Percentiles rank a stretch among this genome's conserved stretches.
Conservation (phyloP, 2,888 invertebrate genomes). For the Papilio demoleus region DNA sequence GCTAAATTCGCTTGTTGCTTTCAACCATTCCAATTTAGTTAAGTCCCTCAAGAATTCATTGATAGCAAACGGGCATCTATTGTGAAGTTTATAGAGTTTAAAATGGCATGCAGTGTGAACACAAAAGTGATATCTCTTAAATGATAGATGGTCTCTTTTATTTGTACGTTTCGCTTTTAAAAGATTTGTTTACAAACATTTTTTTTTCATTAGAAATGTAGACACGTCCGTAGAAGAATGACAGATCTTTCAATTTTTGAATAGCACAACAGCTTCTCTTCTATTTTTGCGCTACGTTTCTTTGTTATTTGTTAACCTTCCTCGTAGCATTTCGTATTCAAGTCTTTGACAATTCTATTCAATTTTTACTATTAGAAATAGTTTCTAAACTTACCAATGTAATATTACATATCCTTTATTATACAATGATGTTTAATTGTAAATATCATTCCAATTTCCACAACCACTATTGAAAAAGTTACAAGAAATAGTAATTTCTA, state of each 20-base stretch:
- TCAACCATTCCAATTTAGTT: conserved; percentile 47
- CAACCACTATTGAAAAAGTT: too few relatives aligned
- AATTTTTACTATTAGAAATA: neutral
- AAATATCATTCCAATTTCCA: too few relatives aligned
- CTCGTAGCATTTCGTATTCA: neutral
- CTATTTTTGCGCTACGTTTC: conserved; percentile 3
- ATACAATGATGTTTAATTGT: too few relatives aligned
- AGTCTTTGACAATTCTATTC: conserved; percentile 1
- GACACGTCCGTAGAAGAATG: conserved; percentile 16
- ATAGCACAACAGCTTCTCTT: conserved; percentile 7
- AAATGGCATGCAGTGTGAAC: conserved; percentile 12
- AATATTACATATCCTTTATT: neutral
- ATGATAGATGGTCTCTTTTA: conserved; percentile 26
- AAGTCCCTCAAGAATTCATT: conserved; percentile 52
- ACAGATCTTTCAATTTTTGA: conserved; percentile 7
- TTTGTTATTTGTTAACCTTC: conserved; percentile 32
- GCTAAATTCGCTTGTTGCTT: conserved; percentile 49
- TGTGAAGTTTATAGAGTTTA: neutral
- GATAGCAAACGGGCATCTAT: conserved; percentile 39
- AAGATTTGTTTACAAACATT: conserved; percentile 30
- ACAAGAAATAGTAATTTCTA: too few relatives aligned
- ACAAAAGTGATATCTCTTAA: conserved; percentile 22
- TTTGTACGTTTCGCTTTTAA: conserved; percentile 15
- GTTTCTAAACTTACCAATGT: neutral
- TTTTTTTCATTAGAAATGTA: conserved; percentile 26